Conservation (phyloP, 2,888 invertebrate species). For the Drosophila nr. medialis region DNA sequence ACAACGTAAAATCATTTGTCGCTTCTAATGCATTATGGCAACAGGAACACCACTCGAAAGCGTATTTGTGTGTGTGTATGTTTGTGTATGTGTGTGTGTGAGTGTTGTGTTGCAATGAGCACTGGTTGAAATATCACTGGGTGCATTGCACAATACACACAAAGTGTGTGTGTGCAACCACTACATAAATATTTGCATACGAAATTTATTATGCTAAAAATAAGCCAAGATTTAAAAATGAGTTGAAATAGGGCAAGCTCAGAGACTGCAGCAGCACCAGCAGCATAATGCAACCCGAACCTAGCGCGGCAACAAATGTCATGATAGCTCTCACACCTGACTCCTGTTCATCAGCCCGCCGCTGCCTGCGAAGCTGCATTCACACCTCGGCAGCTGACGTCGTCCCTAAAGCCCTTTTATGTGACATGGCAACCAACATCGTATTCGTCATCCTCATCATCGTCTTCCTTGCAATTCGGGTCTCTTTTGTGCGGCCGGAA, state of each 20-base stretch:
- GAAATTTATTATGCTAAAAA: slow-evolving; percentile 83
- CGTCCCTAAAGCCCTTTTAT: slow-evolving; percentile 63
- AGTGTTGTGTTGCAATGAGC: slow-evolving; percentile 28
- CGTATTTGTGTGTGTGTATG: slow-evolving; percentile 28
- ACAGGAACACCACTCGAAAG: slow-evolving; percentile 68
- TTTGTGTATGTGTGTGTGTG: slow-evolving; percentile 29
- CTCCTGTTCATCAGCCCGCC: neutral
- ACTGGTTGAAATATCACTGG: slow-evolving; percentile 49
- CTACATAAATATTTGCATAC: slow-evolving; percentile 82
- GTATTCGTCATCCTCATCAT: slow-evolving; percentile 18
- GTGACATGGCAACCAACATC: slow-evolving; percentile 45
- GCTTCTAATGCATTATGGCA: slow-evolving; percentile 78
- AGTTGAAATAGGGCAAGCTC: slow-evolving; percentile 73
- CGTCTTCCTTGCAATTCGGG: slow-evolving; percentile 61
- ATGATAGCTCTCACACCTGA: slow-evolving; percentile 64
- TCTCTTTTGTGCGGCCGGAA: slow-evolving; percentile 72
- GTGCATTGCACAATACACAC: slow-evolving; percentile 28
- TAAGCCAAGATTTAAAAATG: slow-evolving; percentile 83
- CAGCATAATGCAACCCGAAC: slow-evolving; percentile 59
- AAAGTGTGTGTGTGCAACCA: slow-evolving; percentile 24
- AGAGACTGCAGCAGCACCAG: neutral
- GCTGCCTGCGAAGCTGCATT: slow-evolving; percentile 42
- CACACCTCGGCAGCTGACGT: slow-evolving; percentile 62
- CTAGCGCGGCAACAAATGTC: slow-evolving; percentile 65
- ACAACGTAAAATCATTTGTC: slow-evolving; percentile 63